Base-by-base conservation (phyloP, 1,140 invertebrate genomes). In the Atta texana region DNA sequence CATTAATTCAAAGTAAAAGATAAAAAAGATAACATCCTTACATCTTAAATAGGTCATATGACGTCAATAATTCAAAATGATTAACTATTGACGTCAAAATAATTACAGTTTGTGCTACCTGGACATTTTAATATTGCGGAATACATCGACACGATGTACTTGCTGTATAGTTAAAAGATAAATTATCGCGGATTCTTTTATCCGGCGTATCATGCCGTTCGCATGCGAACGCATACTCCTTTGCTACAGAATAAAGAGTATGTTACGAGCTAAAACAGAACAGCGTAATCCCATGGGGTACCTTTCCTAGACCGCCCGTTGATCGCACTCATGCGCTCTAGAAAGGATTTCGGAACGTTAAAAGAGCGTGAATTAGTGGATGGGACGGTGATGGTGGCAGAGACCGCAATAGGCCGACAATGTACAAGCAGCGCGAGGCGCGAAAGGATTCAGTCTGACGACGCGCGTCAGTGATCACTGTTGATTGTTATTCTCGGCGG, bases 401-500 rank as follows among this genome's bases (percentile, higher is more conserved):
- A 4, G 34, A 28, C 39, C n/a, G 7, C 63, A 39, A 24, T 61
- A 49, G 55, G 3, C 7, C 55, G 76, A 34, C 84, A 71, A 86
- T 63, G 84, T 44, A 44, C 39, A 44, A 44, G 39, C 7, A 10
- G 39, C 71, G 55, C 84, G 75, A 78, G 78, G 55, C 55, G 61
- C 31, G 82, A 91, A 78, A 71, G 78, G 86, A 90, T 61, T 92
- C 92, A 93, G 93, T 93, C 92, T 92, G 92, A 88, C 91, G 91
- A 92, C 92, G 93, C 92, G 89, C 93, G 92, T 87, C 92, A 86
- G 85, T 88, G 89, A 93, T 92, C 92, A 93, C 92, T 93, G 92
- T 93, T 87, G 88, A 39, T 10, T 10, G 78, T 81, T 87, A 34
- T 74, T 82, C 80, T 31, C 34, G 34, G 7, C 21, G 51, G 24